A percentile compares a stretch with the other conserved stretches of the same genome.
These are phyloP conservation scores for Saturnia pavonia DNA, from an alignment of 2,888 invertebrate species.

Conservation along the genomic window DNA sequence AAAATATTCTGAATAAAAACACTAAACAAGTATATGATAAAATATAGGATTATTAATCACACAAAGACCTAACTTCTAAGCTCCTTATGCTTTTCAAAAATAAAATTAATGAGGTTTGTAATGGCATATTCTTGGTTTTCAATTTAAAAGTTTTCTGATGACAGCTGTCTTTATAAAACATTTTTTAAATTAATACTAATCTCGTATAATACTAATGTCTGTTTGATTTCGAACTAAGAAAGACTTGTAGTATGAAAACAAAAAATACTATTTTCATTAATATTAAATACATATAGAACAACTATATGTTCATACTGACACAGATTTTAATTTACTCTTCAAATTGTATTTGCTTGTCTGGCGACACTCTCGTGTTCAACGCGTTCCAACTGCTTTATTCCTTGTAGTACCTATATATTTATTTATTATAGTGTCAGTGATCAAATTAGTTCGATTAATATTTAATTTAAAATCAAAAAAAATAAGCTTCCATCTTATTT, in stretches of 20 bases:
- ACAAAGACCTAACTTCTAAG: too few relatives aligned
- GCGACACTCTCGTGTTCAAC: too few relatives aligned
- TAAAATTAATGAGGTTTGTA: background rate
- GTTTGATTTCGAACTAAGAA: background rate
- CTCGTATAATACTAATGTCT: background rate
- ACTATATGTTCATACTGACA: background rate
- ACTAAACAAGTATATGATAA: background rate
- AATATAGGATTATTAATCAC: background rate
- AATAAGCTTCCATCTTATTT: too few relatives aligned
- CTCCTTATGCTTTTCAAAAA: background rate
- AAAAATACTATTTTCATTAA: background rate
- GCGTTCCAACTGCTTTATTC: too few relatives aligned
- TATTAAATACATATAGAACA: too few relatives aligned
- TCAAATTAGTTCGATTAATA: too few relatives aligned
- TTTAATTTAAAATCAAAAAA: too few relatives aligned
- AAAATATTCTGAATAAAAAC: background rate
- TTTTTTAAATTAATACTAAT: background rate
- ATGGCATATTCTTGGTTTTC: background rate
- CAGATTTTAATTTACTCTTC: background rate
- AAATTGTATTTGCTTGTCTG: too few relatives aligned
- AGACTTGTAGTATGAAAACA: background rate
- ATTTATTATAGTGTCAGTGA: too few relatives aligned
- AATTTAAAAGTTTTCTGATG: background rate
- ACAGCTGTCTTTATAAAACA: too few relatives aligned
- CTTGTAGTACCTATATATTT: too few relatives aligned